Evolutionary conservation across 2,888 invertebrate genomes (phyloP).

Genomic region (Crossocerus cetratus): DNA sequence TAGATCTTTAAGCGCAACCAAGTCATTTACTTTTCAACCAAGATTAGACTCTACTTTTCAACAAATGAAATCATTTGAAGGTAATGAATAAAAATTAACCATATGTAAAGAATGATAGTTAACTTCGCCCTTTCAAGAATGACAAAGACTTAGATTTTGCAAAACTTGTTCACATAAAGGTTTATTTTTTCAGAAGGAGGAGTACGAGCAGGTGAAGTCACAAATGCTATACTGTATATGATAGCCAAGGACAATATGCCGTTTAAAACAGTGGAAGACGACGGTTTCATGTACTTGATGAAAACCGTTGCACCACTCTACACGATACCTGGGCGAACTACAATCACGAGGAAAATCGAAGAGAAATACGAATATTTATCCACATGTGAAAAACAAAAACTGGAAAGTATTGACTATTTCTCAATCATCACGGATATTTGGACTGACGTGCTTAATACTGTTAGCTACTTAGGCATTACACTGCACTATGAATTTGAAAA

Average conservation of each 20-base stretch:
- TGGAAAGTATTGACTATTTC: not conserved
- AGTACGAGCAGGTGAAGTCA: not conserved
- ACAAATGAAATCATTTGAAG: slow-evolving; percentile 21
- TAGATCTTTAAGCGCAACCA: not conserved
- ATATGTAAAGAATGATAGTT: not conserved
- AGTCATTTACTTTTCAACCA: not conserved
- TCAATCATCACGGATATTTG: not conserved
- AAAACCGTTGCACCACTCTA: slow-evolving; percentile 9
- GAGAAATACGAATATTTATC: slow-evolving; percentile 1
- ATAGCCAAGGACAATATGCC: slow-evolving; percentile 9
- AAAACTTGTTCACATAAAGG: slow-evolving; percentile 6
- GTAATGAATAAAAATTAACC: slow-evolving; percentile 7
- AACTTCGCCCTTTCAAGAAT: not conserved
- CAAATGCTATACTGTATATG: slow-evolving; percentile 17
- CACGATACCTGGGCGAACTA: slow-evolving; percentile 5
- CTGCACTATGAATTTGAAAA: slow-evolving; percentile 2
- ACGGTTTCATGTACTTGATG: slow-evolving; percentile 5
- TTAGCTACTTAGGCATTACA: slow-evolving; percentile 16
- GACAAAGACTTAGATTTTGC: slow-evolving; percentile 4
- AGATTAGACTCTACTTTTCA: not conserved
- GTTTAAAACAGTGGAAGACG: slow-evolving; percentile 1
- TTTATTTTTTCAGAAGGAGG: slow-evolving; percentile 8
- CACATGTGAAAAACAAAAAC: slow-evolving; percentile 2
- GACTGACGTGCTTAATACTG: not conserved
- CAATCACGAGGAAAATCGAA: slow-evolving; percentile 7